phyloP scores from a whole-genome alignment of 2,797 vertebrate species.

The Hypotaenidia philippensis region DNA sequence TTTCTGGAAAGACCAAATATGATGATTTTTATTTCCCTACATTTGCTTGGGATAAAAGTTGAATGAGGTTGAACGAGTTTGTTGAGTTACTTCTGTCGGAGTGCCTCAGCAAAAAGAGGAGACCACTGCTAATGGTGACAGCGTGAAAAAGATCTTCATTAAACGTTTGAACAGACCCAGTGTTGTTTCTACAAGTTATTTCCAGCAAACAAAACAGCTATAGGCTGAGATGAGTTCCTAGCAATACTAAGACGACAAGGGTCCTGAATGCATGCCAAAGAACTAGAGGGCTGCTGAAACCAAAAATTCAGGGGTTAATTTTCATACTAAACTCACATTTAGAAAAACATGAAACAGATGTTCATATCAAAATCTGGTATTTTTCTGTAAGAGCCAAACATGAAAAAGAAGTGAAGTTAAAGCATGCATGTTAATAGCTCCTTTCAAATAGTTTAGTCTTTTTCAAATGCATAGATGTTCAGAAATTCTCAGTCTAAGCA shows the following conservation, averaged over 20 bases:
- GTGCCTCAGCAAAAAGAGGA: neutral
- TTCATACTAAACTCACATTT: conserved; percentile 65
- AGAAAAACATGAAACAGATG: conserved; percentile 79
- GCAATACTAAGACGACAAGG: neutral
- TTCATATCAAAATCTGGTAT: conserved; percentile 77
- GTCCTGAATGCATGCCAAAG: neutral
- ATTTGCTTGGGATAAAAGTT: neutral
- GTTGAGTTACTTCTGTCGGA: neutral
- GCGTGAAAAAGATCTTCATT: neutral
- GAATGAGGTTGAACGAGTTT: neutral
- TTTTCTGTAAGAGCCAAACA: conserved; percentile 66
- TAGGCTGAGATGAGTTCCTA: neutral
- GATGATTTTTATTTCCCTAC: neutral
- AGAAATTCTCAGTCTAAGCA: conserved; percentile 64
- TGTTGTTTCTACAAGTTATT: neutral
- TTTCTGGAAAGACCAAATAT: conserved; percentile 12
- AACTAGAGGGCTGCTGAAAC: conserved; percentile 21
- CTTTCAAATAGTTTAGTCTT: conserved; percentile 71
- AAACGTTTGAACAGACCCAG: neutral
- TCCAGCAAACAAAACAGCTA: neutral
- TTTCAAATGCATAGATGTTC: conserved; percentile 55
- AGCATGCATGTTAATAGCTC: conserved; percentile 71
- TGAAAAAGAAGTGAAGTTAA: conserved; percentile 74
- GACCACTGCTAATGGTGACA: neutral
- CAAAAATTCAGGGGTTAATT: conserved; percentile 72